Base-by-base conservation (phyloP, 64 coral and sea anemone genomes). In the Dendrophyllia cribrosa region DNA sequence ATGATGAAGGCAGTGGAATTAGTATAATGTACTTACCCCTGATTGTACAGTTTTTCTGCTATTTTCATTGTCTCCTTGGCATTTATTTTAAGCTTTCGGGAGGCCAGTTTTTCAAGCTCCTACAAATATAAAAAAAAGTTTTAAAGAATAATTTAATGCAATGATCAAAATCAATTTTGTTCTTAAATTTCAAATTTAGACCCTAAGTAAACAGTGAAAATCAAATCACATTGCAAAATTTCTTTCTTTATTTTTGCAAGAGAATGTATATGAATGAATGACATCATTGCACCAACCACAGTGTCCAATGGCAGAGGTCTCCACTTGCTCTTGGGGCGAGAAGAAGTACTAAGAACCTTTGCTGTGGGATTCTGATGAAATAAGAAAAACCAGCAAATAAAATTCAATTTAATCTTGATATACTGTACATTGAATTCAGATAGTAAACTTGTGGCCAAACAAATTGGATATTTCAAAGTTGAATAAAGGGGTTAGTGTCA, bases 41-140 rank as follows among this genome's bases (percentile, higher is more conserved):
- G 88, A 76, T 88, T 99, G 77, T 99, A 99, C 14, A 99, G 91
- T 84, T 99, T 99, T 88, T 99, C 97, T 17, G 97, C 97, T 72
- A 96, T 99, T 88, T 88, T 93, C 97, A 99, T 99, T 14, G 97
- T 96, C 74, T 99, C 97, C 58, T 99, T 99, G 3, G 97, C 91
- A 78, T 87, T 99, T 14, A 99, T 96, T 9, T 89, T 86, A 47
- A 99, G 91, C 69, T 99, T 99, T 62, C 91, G 65, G 17, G 97
- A 99, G 8, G 97, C 94, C 47, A 96, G 87, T 86, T 99, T 99
- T 60, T 99, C 97, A 58, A 99, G 83, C 71, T 99, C 97, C 95
- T 97, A 43, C 0, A 34, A 72, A 82, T 12, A 89, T 48, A 59
- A 59, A 91, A 56, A 56, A 60, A 10, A 51, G 9, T 69, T 69